Percentiles rank a stretch among this genome's conserved stretches.
Conservation (phyloP, 1,140 invertebrate genomes). For the Trichoplusia ni region DNA sequence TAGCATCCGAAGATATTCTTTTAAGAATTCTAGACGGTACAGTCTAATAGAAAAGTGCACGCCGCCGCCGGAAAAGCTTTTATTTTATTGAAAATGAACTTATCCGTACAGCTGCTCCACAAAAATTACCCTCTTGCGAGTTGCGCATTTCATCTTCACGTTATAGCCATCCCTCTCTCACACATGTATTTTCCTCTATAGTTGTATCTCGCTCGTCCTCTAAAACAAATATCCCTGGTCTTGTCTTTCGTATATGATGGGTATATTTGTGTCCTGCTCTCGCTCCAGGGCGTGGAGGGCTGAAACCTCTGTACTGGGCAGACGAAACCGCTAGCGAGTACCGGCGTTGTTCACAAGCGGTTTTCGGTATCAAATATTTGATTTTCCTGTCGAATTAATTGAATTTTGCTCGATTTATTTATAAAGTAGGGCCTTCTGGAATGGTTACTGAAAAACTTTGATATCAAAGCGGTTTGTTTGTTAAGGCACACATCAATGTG, state of each 20-base stretch:
- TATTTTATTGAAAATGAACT: constrained; percentile 63
- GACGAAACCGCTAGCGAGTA: not conserved
- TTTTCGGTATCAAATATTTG: not conserved
- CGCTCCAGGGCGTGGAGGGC: not conserved
- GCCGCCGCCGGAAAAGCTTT: constrained; percentile 41
- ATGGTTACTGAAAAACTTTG: too few species aligned
- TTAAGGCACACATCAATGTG: too few species aligned
- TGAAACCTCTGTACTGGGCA: not conserved
- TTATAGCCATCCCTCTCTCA: constrained; percentile 36
- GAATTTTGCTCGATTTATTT: not conserved
- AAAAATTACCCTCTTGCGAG: constrained; percentile 44
- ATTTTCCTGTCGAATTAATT: not conserved
- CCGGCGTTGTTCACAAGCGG: constrained; percentile 19
- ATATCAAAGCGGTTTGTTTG: too few species aligned
- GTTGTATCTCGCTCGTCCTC: not conserved
- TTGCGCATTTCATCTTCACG: constrained; percentile 49
- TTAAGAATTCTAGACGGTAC: constrained; percentile 2
- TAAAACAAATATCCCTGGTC: constrained; percentile 2
- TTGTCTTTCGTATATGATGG: not conserved
- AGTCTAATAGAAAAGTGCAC: constrained; percentile 35
- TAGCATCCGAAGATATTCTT: not conserved
- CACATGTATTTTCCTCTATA: constrained; percentile 15
- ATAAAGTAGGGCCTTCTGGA: too few species aligned
- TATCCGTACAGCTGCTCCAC: constrained; percentile 50
- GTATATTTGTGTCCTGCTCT: not conserved